These are phyloP conservation scores for Psilopogon haemacephalus DNA, from an alignment of 2,113 vertebrate species.

Conservation along the genomic window DNA sequence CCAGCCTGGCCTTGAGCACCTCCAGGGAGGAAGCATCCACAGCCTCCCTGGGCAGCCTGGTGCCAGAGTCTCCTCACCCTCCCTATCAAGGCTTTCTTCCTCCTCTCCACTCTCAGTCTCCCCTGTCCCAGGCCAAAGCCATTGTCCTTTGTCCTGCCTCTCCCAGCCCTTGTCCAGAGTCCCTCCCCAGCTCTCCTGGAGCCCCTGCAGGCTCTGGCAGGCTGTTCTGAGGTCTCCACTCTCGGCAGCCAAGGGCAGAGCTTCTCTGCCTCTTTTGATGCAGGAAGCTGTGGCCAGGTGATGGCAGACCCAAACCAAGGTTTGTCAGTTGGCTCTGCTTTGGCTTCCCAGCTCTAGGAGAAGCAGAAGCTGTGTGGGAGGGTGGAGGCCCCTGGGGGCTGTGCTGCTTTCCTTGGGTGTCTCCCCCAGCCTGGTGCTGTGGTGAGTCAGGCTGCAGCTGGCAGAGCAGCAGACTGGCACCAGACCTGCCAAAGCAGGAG, in stretches of 20 bases:
- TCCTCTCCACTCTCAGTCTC: no score
- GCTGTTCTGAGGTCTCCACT: no score
- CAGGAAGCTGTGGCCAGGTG: not conserved
- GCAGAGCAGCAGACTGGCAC: not conserved
- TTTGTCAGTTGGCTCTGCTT: not conserved
- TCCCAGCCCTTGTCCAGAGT: no score
- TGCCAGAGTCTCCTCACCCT: no score
- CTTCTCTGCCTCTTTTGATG: not conserved
- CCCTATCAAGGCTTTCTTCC: no score
- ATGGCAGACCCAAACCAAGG: not conserved
- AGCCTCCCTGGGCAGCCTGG: no score
- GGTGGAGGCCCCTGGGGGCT: not conserved
- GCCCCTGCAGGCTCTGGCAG: no score
- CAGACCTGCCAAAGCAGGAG: not conserved
- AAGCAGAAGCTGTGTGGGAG: not conserved
- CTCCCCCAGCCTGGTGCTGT: not conserved
- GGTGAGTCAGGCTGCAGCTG: not conserved
- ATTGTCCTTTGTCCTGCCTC: no score
- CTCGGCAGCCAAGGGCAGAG: not conserved
- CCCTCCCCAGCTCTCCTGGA: no score
- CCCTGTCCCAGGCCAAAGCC: no score
- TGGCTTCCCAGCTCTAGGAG: not conserved
- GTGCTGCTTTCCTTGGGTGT: not conserved
- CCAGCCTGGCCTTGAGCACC: no score
- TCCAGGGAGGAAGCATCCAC: no score